Percentiles rank a stretch among this genome's conserved stretches.
phyloP scores from a whole-genome alignment of 2,797 vertebrate species.

The Crenuchus spilurus region DNA sequence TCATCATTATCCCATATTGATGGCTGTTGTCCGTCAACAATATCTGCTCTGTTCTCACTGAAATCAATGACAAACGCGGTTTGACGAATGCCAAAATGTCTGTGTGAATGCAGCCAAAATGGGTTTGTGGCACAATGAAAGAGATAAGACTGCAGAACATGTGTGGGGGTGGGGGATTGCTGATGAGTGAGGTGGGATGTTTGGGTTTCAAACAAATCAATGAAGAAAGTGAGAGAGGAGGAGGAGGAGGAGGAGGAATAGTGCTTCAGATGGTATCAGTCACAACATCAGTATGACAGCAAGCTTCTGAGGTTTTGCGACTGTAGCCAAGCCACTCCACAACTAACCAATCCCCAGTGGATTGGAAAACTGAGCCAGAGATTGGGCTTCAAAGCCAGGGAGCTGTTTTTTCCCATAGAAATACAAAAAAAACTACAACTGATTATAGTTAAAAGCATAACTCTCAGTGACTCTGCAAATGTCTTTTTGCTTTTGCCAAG shows the following conservation, averaged over 20 bases:
- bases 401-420: conserved; percentile 7
- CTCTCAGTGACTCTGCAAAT: conserved; percentile 1
- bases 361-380: background rate
- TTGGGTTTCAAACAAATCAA: conserved; percentile 50
- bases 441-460: conserved; percentile 24
- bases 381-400: conserved; percentile 5
- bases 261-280: conserved; percentile 41
- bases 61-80: background rate
- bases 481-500: conserved; percentile 19
- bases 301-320: conserved; percentile 35
- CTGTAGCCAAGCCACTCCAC: conserved; percentile 24
- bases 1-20: too few relatives aligned
- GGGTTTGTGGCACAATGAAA: background rate
- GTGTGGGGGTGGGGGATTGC: conserved; percentile 8
- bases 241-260: background rate
- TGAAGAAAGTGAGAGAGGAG: conserved; percentile 12
- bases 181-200: conserved; percentile 39
- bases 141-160: conserved; percentile 6
- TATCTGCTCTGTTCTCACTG: background rate
- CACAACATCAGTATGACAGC: conserved; percentile 43
- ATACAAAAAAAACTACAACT: conserved; percentile 10
- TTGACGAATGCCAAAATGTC: background rate
- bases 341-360: conserved; percentile 33
- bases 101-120: background rate
- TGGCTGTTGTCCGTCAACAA: background rate